These are phyloP conservation scores for Ceuthmochares aereus DNA, from an alignment of 2,113 vertebrate species.

Conservation along the genomic window DNA sequence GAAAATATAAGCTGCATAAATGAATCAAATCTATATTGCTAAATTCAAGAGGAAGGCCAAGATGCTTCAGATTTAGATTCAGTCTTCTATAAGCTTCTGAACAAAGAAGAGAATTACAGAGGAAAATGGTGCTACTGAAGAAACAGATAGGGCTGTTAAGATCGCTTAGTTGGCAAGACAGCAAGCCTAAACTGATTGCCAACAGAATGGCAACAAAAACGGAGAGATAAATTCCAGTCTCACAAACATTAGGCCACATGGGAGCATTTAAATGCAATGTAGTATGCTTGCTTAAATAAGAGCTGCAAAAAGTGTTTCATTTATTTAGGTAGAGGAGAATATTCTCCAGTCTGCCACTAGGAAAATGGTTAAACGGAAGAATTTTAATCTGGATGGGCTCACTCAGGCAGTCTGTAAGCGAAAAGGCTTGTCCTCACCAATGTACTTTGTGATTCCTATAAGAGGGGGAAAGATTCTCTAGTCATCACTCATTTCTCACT, in stretches of 20 bases:
- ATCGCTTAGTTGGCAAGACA: neutral
- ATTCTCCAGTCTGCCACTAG: neutral
- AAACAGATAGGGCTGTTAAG: constrained; percentile 20
- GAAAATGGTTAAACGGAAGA: neutral
- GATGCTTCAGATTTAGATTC: neutral
- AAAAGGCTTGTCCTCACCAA: neutral
- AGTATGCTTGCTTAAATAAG: neutral
- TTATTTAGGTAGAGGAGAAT: neutral
- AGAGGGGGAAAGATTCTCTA: neutral
- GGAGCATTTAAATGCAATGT: constrained; percentile 5
- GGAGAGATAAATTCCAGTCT: neutral
- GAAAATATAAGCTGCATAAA: neutral
- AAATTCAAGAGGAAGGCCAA: neutral
- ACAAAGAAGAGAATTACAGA: constrained; percentile 8
- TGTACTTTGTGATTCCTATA: neutral
- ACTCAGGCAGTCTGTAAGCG: neutral
- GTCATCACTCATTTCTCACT: neutral
- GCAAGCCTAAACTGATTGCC: constrained; percentile 30
- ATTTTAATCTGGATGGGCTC: neutral
- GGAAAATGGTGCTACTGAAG: constrained; percentile 25
- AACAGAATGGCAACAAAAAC: constrained; percentile 18
- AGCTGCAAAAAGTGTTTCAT: neutral
- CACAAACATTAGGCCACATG: neutral
- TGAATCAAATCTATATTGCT: neutral
- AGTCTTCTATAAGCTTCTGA: constrained; percentile 2